Evolutionary conservation across 2,888 invertebrate species (phyloP), one percentile per base, ranked within the genome.

Genomic region (Coleophora deauratella): DNA sequence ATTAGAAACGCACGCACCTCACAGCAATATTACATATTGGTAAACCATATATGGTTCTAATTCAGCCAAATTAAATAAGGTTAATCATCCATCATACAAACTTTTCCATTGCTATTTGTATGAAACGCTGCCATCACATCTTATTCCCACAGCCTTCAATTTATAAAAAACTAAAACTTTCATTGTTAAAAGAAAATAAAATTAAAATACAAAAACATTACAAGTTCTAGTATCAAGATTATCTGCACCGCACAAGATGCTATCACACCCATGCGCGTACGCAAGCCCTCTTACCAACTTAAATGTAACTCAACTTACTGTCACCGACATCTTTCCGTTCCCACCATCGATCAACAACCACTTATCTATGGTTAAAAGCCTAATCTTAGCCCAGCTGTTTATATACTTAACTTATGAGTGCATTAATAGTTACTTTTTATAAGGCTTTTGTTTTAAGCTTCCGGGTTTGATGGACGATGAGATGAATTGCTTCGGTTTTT

Each of bases 241-340:
- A 10, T 21, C 11, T 40, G 11, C 13, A 2, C 11, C 57, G 28
- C 42, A 37, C 57, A 32, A 51, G 80, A 80, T 80, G 53, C 34
- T 78, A 81, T 81, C 81, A 57, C 55, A 54, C 66, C 67, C 74
- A 71, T 72, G 76, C 75, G 72, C 62, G 63, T 52, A 70, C 21
- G 68, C 65, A 70, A 67, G 72, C 66, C 69, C 77, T 69, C 65
- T 66, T 60, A 59, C 47, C 59, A 70, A 68, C 70, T 69, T 74
- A 72, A 77, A 78, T 68, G 73, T 76, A 72, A 74, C 76, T 79
- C 75, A 72, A 74, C 76, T 79, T 76, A 77, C 77, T 82, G 84
- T 82, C 82, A 75, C 73, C 79, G 56, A 52, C 59, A 65, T 63
- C 63, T 70, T 62, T 59, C 51, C 58, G 62, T 80, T 85, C 84